Conservation (phyloP, 2,113 vertebrate species). For the Hassar affinis region DNA sequence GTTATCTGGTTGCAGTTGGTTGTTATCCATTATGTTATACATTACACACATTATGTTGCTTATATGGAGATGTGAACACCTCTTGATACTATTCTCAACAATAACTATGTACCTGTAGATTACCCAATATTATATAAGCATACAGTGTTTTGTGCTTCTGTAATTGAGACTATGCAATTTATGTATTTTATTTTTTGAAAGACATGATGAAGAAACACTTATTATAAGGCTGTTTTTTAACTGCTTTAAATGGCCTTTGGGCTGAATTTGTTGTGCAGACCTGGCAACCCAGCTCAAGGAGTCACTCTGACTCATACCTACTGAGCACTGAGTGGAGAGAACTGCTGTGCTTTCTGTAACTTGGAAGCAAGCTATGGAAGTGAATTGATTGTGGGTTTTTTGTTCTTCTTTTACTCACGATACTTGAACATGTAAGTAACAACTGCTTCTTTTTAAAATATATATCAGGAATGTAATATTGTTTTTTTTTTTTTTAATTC, state of each 20-base stretch:
- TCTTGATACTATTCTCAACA: not conserved
- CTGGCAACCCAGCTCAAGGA: not conserved
- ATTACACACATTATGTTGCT: not conserved
- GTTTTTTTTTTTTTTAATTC: not conserved
- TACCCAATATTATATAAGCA: not conserved
- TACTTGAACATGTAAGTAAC: not conserved
- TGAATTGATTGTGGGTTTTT: not conserved
- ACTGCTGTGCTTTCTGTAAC: not conserved
- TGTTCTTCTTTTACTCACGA: not conserved
- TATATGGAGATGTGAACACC: not conserved
- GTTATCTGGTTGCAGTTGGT: not conserved
- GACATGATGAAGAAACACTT: not conserved
- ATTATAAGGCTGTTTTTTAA: not conserved
- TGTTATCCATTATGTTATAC: not conserved
- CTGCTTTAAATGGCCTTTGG: not conserved
- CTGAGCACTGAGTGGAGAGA: not conserved
- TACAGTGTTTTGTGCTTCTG: not conserved
- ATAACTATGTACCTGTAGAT: not conserved
- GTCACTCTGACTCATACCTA: slow-evolving; percentile 1
- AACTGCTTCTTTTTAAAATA: not conserved
- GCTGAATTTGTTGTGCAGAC: not conserved
- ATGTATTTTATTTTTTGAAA: not conserved
- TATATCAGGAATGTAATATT: not conserved
- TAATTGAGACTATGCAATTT: not conserved
- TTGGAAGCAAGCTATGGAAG: not conserved